Evolutionary conservation across 2,113 vertebrate genomes (phyloP).

Genomic region (Apodemus sylvaticus): DNA sequence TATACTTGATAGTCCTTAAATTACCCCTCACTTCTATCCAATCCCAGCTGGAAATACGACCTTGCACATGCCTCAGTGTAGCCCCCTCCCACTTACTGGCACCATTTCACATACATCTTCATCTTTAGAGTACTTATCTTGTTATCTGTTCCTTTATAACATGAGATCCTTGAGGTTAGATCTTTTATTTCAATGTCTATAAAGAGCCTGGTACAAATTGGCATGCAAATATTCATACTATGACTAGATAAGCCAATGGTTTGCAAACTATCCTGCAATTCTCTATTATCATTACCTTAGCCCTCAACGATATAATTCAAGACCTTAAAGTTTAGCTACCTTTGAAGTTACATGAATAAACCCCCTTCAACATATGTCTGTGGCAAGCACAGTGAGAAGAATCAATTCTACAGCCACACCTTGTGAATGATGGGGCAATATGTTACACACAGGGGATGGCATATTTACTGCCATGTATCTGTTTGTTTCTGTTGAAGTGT

Average conservation of each 20-base stretch:
- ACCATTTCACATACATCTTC: not conserved
- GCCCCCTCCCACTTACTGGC: too few relatives aligned
- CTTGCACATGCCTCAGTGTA: not conserved
- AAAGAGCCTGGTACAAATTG: not conserved
- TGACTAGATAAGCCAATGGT: not conserved
- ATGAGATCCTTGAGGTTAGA: not conserved
- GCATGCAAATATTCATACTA: not conserved
- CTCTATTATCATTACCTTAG: not conserved
- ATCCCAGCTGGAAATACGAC: not conserved
- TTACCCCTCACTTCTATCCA: not conserved
- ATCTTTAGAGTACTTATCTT: not conserved
- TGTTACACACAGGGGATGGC: not conserved
- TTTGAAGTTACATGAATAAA: not conserved
- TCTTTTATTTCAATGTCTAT: not conserved
- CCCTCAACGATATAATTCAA: not conserved
- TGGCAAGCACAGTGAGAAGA: conserved; percentile 14
- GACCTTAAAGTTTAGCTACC: conserved; percentile 1
- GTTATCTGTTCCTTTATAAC: not conserved
- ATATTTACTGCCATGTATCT: not conserved
- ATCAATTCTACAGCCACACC: not conserved
- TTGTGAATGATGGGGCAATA: conserved; percentile 39
- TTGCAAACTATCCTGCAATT: not conserved
- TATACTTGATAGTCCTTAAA: not conserved
- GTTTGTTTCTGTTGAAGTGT: not conserved
- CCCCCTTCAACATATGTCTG: not conserved